These are phyloP conservation scores for Pangasius larnaudii DNA, from an alignment of 2,797 vertebrate species.

Conservation along the genomic window DNA sequence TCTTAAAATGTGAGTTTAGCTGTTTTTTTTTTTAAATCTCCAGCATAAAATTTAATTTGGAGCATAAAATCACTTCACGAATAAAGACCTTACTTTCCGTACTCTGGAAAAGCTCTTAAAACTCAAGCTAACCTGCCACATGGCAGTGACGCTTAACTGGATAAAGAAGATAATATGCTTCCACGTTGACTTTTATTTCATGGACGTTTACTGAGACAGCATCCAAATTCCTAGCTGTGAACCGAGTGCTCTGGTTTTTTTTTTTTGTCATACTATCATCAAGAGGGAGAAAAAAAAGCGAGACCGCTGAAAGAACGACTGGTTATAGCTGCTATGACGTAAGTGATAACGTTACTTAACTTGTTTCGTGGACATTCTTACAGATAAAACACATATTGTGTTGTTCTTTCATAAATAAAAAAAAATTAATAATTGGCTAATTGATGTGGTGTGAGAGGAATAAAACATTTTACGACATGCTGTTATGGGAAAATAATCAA, in stretches of 20 bases:
- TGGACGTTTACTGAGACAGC: neutral
- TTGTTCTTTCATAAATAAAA: neutral
- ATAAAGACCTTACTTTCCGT: too few relatives aligned
- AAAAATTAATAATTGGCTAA: too few relatives aligned
- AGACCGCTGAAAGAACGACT: too few relatives aligned
- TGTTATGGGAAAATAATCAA: neutral
- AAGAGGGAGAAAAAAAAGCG: too few relatives aligned
- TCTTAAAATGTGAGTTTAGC: neutral
- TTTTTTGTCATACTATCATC: too few relatives aligned
- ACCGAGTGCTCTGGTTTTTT: too few relatives aligned
- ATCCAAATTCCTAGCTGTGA: too few relatives aligned
- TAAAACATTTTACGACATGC: neutral
- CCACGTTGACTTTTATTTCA: too few relatives aligned
- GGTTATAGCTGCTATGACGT: neutral
- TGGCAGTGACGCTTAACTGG: neutral
- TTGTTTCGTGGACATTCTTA: neutral
- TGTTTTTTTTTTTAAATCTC: neutral
- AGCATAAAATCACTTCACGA: neutral
- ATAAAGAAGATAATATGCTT: neutral
- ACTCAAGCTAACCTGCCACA: too few relatives aligned
- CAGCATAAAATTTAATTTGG: neutral
- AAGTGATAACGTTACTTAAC: too few relatives aligned
- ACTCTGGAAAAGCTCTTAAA: neutral
- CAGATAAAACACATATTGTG: neutral
- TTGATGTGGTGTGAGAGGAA: neutral